Evolutionary conservation across 2,113 vertebrate genomes (phyloP).

Genomic region (Microcebus murinus): DNA sequence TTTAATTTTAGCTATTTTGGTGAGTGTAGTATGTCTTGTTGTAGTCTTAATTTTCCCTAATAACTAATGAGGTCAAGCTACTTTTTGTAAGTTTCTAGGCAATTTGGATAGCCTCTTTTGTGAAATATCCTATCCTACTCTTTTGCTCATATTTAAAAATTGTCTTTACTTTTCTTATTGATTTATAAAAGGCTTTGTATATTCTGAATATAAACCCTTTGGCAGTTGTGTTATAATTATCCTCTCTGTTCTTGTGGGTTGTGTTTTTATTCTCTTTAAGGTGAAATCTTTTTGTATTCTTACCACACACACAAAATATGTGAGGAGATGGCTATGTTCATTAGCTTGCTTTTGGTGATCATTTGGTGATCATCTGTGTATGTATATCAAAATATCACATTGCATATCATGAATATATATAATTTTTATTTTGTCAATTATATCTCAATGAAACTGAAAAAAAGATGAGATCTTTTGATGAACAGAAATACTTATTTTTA

Average conservation of each 20-base stretch:
- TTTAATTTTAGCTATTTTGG: conserved; percentile 5
- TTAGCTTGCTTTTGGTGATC: background rate
- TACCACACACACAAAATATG: background rate
- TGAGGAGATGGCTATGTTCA: background rate
- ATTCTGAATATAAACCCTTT: background rate
- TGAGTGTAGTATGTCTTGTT: background rate
- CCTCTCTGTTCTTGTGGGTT: background rate
- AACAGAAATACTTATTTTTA: conserved; percentile 27
- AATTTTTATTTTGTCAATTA: background rate
- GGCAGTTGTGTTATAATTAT: background rate
- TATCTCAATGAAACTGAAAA: background rate
- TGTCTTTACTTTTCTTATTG: conserved; percentile 1
- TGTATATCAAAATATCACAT: background rate
- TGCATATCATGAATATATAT: background rate
- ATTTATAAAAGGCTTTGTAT: background rate
- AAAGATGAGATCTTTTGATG: background rate
- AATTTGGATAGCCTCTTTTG: background rate
- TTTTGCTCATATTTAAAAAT: background rate
- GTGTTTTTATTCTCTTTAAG: background rate
- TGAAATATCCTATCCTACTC: background rate
- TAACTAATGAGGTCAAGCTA: background rate
- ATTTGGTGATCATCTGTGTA: background rate
- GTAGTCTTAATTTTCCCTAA: conserved; percentile 6
- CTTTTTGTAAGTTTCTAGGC: background rate
- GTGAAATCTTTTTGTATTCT: background rate